Conservation (phyloP, 2,797 vertebrate species). For the Chanos chanos region DNA sequence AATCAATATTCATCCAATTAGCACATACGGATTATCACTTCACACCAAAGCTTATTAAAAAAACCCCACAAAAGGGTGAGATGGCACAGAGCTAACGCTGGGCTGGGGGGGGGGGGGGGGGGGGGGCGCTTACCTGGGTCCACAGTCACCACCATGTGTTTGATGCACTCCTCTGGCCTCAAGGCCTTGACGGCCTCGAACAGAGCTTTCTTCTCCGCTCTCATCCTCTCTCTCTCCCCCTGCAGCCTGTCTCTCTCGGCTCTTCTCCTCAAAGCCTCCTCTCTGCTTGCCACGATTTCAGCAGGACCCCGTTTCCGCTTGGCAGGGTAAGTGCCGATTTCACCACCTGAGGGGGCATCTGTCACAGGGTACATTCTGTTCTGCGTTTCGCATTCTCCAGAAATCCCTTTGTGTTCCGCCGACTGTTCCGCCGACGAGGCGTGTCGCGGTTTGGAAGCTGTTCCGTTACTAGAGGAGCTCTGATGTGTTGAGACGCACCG, state of each 20-base stretch:
- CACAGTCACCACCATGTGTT: slow-evolving; percentile 77
- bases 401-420: neutral
- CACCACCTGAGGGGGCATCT: slow-evolving; percentile 2
- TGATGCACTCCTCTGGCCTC: slow-evolving; percentile 82
- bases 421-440: neutral
- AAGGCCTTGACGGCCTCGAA: slow-evolving; percentile 68
- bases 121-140: slow-evolving; percentile 77
- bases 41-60: slow-evolving; percentile 26
- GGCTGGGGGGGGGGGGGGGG: neutral
- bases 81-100: neutral
- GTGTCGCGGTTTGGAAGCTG: neutral
- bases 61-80: slow-evolving; percentile 22
- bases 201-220: slow-evolving; percentile 60
- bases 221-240: slow-evolving; percentile 61
- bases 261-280: slow-evolving; percentile 51
- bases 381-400: slow-evolving; percentile 3
- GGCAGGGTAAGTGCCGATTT: slow-evolving; percentile 2
- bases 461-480: neutral
- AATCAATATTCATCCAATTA: slow-evolving; percentile 28
- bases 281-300: slow-evolving; percentile 47
- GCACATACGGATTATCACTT: slow-evolving; percentile 25
- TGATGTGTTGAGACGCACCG: slow-evolving; percentile 1
- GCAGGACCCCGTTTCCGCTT: slow-evolving; percentile 53
- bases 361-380: neutral
- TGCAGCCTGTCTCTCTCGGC: slow-evolving; percentile 51